Base-by-base conservation (phyloP, 2,888 invertebrate genomes). In the Diaperis boleti region DNA sequence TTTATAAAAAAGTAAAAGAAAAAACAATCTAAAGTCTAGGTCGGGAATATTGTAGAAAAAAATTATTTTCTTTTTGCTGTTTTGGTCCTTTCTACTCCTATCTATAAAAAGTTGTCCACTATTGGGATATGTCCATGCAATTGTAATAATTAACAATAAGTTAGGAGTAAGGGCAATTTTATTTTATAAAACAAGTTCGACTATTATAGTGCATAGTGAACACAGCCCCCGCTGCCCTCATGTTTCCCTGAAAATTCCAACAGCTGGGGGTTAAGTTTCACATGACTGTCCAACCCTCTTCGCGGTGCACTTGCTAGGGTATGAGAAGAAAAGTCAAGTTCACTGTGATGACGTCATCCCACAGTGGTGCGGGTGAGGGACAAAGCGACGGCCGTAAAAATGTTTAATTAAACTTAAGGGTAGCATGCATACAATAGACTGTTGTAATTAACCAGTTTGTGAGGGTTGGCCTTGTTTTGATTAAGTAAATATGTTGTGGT, bases 401-500 rank as follows among this genome's bases (percentile, higher is more conserved):
- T 66, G 66, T 66, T 65, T 66, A 66, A 66, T 66, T 66, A 66
- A 66, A 66, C 56, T 60, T 56, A 56, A 57, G 66, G 60, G 62
- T 47, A 57, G 50, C 35, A 18, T 52, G 57, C 57, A 59, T 54
- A 66, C 63, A 66, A 66, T 66, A 60, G 66, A 60, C 60, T 63
- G 55, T 60, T 55, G 63, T 66, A 66, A 66, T 66, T 66, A 66
- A 66, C 63, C 66, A 60, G 66, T 66, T 63, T 63, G 63, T 52
- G 66, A 66, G 71, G 67, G 66, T 70, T 60, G 65, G 65, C 64
- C 65, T 69, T 70, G 71, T 71, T 71, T 69, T 70, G 69, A 71
- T 70, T 69, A 71, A 68, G 69, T 69, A 70, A 71, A 71, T 71
- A 71, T 71, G 71, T 71, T 71, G 71, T 66, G 71, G 64, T 64